phyloP scores from a whole-genome alignment of 2,888 invertebrate genomes.

The Strigamia crassipes region DNA sequence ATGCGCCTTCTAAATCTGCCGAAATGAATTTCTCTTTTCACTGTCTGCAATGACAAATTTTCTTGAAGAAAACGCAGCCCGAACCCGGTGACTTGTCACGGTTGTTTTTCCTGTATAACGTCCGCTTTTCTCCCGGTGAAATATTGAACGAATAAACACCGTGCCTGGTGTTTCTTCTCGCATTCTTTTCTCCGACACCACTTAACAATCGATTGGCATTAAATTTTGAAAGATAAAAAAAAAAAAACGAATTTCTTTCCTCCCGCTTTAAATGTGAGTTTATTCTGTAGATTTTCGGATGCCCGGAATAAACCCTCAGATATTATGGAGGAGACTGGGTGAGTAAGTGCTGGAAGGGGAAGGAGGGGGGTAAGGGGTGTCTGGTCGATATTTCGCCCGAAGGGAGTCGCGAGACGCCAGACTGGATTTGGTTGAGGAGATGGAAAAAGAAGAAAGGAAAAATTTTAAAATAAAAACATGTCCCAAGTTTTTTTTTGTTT shows the following conservation, averaged over 20 bases:
- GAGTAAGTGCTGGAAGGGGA: not conserved
- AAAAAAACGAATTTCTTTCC: too few relatives aligned
- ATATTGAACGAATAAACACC: not conserved
- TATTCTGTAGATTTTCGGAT: not conserved
- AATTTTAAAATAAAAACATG: constrained; percentile 7
- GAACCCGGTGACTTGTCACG: too few relatives aligned
- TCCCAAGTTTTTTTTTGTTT: constrained; percentile 6
- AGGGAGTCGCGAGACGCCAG: constrained; percentile 23
- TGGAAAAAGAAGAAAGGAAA: not conserved
- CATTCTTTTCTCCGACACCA: not conserved
- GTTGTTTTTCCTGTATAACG: too few relatives aligned
- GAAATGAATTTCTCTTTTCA: too few relatives aligned
- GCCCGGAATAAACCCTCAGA: not conserved
- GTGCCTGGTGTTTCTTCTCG: not conserved
- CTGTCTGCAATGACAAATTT: too few relatives aligned
- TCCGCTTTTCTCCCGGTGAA: too few relatives aligned
- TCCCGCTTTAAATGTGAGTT: too few relatives aligned
- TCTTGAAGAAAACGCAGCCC: too few relatives aligned
- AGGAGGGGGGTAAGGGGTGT: not conserved
- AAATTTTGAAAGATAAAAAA: not conserved
- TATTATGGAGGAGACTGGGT: not conserved
- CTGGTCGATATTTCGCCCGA: constrained; percentile 28
- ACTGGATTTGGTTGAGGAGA: constrained; percentile 29
- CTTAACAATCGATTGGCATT: not conserved
- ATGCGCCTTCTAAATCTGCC: too few relatives aligned